Conservation (phyloP, 2,797 vertebrate genomes). For the Gymnopithys bicolor region DNA sequence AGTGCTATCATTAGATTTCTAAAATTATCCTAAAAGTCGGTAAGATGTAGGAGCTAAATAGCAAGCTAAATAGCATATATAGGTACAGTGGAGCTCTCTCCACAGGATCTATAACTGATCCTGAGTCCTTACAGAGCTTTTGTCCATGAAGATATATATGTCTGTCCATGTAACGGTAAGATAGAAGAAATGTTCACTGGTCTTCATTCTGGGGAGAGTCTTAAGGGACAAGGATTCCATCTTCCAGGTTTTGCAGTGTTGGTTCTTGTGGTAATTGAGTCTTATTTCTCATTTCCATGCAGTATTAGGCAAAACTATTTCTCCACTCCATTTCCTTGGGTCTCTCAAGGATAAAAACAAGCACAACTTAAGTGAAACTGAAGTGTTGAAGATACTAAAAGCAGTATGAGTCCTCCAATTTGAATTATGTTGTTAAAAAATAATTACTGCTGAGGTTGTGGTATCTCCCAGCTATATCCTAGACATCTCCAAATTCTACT, state of each 20-base stretch:
- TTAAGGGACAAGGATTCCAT: not conserved
- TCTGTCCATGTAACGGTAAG: not conserved
- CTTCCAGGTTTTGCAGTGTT: not conserved
- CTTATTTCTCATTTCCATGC: not conserved
- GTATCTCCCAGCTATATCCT: not conserved
- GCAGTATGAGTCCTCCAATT: not conserved
- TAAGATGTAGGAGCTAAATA: not conserved
- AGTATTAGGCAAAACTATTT: not conserved
- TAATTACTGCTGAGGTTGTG: not conserved
- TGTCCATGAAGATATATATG: fast-evolving
- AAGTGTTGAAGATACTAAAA: not conserved
- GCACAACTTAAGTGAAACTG: not conserved
- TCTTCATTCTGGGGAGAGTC: not conserved
- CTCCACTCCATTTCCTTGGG: not conserved
- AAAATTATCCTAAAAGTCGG: not conserved
- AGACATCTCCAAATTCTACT: not conserved
- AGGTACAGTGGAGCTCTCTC: not conserved
- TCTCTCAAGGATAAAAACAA: not conserved
- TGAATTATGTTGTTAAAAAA: not conserved
- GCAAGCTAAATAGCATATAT: fast-evolving
- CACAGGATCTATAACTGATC: not conserved
- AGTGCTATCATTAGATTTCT: not conserved
- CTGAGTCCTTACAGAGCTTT: not conserved
- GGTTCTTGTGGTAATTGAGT: not conserved
- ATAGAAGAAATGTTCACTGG: not conserved